Evolutionary conservation across 2,888 invertebrate species (phyloP).

Genomic region (Diaphora mendica): DNA sequence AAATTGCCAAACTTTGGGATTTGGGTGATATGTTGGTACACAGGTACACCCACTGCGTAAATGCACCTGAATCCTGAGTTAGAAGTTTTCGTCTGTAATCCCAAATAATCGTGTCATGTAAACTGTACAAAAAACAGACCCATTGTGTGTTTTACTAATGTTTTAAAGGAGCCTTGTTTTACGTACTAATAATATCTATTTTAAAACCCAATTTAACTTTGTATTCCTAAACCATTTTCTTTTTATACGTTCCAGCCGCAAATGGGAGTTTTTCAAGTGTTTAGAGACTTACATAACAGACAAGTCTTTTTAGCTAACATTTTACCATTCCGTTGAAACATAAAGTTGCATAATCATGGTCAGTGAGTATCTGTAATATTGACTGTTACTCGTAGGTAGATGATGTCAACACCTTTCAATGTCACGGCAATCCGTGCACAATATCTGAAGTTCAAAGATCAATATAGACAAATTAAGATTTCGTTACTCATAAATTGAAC

Average conservation of each 20-base stretch:
- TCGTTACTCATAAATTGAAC: neutral
- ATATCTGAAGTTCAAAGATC: slow-evolving; percentile 25
- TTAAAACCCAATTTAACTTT: neutral
- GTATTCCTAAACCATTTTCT: no score
- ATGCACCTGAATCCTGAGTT: no score
- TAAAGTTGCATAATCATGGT: neutral
- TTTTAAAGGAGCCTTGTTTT: no score
- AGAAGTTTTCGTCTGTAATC: no score
- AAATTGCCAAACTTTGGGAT: no score
- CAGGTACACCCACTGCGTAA: no score
- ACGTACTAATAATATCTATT: neutral
- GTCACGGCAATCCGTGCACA: slow-evolving; percentile 16
- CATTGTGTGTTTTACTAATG: no score
- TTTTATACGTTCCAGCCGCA: neutral
- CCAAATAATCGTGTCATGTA: no score
- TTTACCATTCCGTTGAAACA: neutral
- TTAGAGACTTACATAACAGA: neutral
- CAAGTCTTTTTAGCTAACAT: neutral
- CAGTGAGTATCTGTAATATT: slow-evolving; percentile 8
- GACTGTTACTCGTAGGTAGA: slow-evolving; percentile 7
- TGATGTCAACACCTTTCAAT: slow-evolving; percentile 26
- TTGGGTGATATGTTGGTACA: no score
- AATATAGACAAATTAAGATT: slow-evolving; percentile 22
- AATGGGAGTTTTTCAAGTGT: neutral
- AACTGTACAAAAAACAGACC: no score